phyloP scores from a whole-genome alignment of 2,797 vertebrate species.

The Gymnopithys bicolor region DNA sequence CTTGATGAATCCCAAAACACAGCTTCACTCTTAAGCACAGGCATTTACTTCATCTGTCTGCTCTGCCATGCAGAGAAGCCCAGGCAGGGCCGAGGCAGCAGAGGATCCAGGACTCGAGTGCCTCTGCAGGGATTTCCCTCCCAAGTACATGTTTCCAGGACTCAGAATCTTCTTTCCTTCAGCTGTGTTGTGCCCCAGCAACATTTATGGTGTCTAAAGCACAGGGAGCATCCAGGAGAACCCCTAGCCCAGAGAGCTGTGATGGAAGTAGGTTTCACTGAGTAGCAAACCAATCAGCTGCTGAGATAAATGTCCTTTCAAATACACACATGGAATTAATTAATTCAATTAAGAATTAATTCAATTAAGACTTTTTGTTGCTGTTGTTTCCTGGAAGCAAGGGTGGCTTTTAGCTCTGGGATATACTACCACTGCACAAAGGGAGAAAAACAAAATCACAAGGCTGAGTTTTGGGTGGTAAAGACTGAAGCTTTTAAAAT shows the following conservation, averaged over 20 bases:
- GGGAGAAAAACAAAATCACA: neutral
- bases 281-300: slow-evolving; percentile 53
- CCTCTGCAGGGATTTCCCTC: neutral
- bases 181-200: neutral
- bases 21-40: neutral
- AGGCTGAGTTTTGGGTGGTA: slow-evolving; percentile 38
- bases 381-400: slow-evolving; percentile 58
- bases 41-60: neutral
- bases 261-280: slow-evolving; percentile 16
- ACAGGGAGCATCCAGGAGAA: neutral
- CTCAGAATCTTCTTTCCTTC: neutral
- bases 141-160: fast-evolving
- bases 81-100: neutral
- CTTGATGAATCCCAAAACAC: neutral
- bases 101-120: fast-evolving
- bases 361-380: slow-evolving; percentile 47
- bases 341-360: slow-evolving; percentile 69
- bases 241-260: neutral
- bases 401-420: slow-evolving; percentile 19
- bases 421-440: neutral
- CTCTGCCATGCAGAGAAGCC: neutral
- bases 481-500: slow-evolving; percentile 42
- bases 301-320: slow-evolving; percentile 57
- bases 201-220: neutral
- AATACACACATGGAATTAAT: slow-evolving; percentile 65